These are phyloP conservation scores for Trichosurus vulpecula DNA, from an alignment of 2,797 vertebrate genomes.

Conservation along the genomic window DNA sequence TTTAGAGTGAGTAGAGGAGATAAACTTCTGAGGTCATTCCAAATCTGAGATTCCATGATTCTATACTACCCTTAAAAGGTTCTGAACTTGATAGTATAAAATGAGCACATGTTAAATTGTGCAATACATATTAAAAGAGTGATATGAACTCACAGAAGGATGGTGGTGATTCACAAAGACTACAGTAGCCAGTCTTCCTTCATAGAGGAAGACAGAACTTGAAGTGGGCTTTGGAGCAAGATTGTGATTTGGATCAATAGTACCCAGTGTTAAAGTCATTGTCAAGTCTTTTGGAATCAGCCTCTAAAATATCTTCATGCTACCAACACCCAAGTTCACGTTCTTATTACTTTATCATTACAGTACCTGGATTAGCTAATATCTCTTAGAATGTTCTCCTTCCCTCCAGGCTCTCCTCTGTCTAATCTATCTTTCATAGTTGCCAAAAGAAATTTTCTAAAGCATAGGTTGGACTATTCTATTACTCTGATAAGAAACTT, in stretches of 20 bases:
- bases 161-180: background rate
- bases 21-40: background rate
- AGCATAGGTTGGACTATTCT: background rate
- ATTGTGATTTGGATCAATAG: background rate
- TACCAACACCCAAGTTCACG: background rate
- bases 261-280: background rate
- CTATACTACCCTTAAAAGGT: background rate
- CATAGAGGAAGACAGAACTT: background rate
- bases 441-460: background rate
- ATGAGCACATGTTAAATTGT: background rate
- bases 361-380: background rate
- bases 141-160: background rate
- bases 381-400: background rate
- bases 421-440: background rate
- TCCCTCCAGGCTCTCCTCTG: background rate
- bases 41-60: background rate
- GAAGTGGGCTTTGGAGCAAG: background rate
- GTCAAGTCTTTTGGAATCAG: constrained; percentile 18
- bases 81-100: background rate
- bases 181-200: background rate
- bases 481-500: background rate
- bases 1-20: background rate
- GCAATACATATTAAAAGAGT: background rate
- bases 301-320: background rate
- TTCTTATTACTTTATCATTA: background rate